These are phyloP conservation scores for Caenorhabditis macrosperma DNA, from an alignment of 2,888 invertebrate genomes.

Conservation along the genomic window DNA sequence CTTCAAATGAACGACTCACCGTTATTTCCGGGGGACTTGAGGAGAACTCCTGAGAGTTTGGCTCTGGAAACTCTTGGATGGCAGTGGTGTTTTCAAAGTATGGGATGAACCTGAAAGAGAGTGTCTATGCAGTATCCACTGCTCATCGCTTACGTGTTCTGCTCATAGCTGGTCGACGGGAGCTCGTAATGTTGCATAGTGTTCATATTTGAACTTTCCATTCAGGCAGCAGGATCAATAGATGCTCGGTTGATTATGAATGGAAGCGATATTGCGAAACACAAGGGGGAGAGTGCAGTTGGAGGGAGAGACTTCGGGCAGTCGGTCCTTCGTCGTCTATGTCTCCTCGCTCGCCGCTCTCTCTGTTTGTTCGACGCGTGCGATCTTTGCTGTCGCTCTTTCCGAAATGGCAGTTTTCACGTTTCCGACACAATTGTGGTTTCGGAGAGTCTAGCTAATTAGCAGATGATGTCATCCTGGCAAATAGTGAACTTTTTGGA, in stretches of 20 bases:
- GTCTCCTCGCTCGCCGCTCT: slow-evolving; percentile 5
- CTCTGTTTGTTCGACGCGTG: slow-evolving; percentile 19
- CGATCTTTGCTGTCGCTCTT: slow-evolving; percentile 37
- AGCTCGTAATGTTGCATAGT: slow-evolving; percentile 20
- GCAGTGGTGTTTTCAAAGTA: not conserved
- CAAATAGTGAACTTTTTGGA: no score
- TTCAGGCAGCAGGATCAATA: not conserved
- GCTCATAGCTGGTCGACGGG: no score
- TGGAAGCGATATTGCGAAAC: slow-evolving; percentile 30
- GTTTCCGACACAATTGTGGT: slow-evolving; percentile 5
- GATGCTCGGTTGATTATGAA: not conserved
- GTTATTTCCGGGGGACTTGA: slow-evolving; percentile 31
- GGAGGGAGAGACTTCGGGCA: not conserved
- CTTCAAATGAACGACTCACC: slow-evolving; percentile 20
- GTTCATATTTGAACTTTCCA: not conserved
- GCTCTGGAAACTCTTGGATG: not conserved
- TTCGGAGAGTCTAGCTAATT: slow-evolving; percentile 14
- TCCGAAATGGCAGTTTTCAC: slow-evolving; percentile 23
- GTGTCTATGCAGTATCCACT: not conserved
- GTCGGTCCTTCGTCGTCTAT: slow-evolving; percentile 3
- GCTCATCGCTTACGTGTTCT: not conserved
- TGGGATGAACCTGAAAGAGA: not conserved
- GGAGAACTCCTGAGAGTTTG: not conserved
- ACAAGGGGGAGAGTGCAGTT: slow-evolving; percentile 1
- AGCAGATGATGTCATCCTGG: slow-evolving; percentile 13